Conservation (phyloP, 2,888 invertebrate genomes). For the Drosophila fulvimacula region DNA sequence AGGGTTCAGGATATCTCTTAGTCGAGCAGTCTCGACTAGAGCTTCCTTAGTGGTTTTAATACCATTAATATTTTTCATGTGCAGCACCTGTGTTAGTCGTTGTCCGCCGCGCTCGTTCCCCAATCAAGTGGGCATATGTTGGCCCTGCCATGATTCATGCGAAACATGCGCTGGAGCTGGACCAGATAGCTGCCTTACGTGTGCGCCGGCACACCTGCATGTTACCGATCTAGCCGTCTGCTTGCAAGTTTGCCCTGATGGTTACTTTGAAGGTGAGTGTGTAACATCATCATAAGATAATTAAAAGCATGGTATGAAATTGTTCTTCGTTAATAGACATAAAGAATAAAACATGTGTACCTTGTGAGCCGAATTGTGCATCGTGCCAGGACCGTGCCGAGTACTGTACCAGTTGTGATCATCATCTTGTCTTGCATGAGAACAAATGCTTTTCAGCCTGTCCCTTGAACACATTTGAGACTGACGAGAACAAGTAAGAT, state of each 20-base stretch:
- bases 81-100: constrained; percentile 92
- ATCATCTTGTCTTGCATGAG: constrained; percentile 92
- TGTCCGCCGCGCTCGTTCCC: constrained; percentile 94
- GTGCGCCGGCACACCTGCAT: constrained; percentile 92
- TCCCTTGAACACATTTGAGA: constrained; percentile 92
- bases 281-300: background rate
- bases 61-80: background rate
- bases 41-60: no score
- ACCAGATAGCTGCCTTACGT: constrained; percentile 93
- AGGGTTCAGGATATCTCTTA: no score
- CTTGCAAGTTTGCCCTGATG: constrained; percentile 94
- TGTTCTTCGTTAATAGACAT: constrained; percentile 85
- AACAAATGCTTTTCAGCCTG: constrained; percentile 94
- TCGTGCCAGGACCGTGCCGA: constrained; percentile 93
- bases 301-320: background rate
- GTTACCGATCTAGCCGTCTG: constrained; percentile 94
- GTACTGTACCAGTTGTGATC: constrained; percentile 94
- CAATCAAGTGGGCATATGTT: constrained; percentile 92
- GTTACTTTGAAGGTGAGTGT: constrained; percentile 92
- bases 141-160: constrained; percentile 95
- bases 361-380: constrained; percentile 94
- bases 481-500: constrained; percentile 91
- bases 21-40: no score
- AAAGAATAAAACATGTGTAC: constrained; percentile 91
- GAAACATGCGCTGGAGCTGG: constrained; percentile 95